Percentiles rank a stretch among this genome's conserved stretches.
Evolutionary conservation across 2,797 vertebrate genomes (phyloP).

Genomic region (Catostomus latipinnis): DNA sequence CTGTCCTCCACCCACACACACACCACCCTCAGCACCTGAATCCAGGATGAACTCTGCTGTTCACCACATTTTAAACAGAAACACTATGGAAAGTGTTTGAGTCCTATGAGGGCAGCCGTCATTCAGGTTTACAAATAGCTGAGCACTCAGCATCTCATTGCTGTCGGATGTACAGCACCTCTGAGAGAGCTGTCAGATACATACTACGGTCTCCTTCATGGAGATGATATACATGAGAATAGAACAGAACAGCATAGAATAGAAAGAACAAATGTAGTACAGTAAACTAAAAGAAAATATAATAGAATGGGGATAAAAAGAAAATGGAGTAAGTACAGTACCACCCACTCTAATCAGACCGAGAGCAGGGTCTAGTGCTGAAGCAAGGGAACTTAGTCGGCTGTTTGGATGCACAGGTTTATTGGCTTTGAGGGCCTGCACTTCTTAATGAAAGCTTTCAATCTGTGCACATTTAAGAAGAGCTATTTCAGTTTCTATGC

Average conservation of each 20-base stretch:
- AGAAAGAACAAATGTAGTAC: too few relatives aligned
- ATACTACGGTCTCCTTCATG: neutral
- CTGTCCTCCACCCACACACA: neutral
- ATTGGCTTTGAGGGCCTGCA: neutral
- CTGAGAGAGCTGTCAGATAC: slow-evolving; percentile 6
- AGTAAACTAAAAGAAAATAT: too few relatives aligned
- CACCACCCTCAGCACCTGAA: slow-evolving; percentile 4
- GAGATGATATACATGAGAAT: neutral
- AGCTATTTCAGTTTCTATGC: too few relatives aligned
- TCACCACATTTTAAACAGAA: slow-evolving; percentile 13
- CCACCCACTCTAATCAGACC: slow-evolving; percentile 23
- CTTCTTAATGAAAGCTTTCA: slow-evolving; percentile 19
- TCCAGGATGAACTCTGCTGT: slow-evolving; percentile 21
- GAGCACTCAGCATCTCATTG: slow-evolving; percentile 1
- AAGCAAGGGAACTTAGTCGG: neutral
- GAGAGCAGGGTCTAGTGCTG: neutral
- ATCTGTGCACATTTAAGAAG: neutral
- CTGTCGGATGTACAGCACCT: slow-evolving; percentile 8
- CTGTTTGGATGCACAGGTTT: slow-evolving; percentile 8
- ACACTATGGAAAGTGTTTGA: slow-evolving; percentile 18
- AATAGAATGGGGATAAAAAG: too few relatives aligned
- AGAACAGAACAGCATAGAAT: too few relatives aligned
- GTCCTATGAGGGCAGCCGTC: slow-evolving; percentile 20
- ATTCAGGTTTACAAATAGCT: slow-evolving; percentile 46
- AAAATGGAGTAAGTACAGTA: neutral